Conservation (phyloP, 2,113 vertebrate genomes). For the Oreocharis arfaki region DNA sequence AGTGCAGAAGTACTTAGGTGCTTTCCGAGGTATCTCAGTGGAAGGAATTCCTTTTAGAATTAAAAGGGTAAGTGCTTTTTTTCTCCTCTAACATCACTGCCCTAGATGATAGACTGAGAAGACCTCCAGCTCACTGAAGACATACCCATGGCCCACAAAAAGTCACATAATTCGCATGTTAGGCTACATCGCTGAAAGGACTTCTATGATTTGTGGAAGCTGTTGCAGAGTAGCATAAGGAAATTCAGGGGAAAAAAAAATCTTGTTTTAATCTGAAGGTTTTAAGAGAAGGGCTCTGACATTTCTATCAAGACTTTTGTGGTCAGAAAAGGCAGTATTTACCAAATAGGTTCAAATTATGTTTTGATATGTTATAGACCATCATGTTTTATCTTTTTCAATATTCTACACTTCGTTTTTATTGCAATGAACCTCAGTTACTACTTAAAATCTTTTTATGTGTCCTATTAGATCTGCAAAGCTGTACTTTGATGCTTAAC, state of each 20-base stretch:
- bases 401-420: not conserved
- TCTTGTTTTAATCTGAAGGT: not conserved
- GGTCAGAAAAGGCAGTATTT: not conserved
- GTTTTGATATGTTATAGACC: not conserved
- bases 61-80: not conserved
- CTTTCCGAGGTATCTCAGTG: not conserved
- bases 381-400: not conserved
- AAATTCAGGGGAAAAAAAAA: not conserved
- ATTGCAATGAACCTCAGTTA: not conserved
- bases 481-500: not conserved
- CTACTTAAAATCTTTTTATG: not conserved
- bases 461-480: not conserved
- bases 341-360: not conserved
- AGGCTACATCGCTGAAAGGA: not conserved
- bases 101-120: not conserved
- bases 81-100: not conserved
- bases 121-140: not conserved
- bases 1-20: not conserved
- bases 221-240: not conserved
- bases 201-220: not conserved
- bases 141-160: not conserved
- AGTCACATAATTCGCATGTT: not conserved
- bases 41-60: not conserved
- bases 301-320: not conserved
- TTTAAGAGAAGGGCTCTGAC: not conserved